Evolutionary conservation across 2,888 invertebrate genomes (phyloP), one percentile per base, ranked within the genome.

Genomic region (Pterostichus niger): DNA sequence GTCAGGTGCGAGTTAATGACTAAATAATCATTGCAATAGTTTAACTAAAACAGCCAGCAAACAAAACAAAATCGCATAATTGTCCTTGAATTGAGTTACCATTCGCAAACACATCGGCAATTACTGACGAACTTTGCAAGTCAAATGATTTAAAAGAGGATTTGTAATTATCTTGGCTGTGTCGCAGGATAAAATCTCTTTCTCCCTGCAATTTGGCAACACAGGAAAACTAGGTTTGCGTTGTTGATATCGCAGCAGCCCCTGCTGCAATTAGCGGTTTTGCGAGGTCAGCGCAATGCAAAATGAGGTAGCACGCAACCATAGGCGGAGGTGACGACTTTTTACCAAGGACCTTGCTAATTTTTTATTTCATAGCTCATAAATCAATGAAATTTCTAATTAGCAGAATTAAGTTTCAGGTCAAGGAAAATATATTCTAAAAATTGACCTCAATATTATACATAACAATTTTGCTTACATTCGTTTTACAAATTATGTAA

Each of bases 261-360:
- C n/a, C 35, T 31, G 15, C 59, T 59, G 78, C 78, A 79, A 79
- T 79, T 79, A 79, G 78, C 46, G 79, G 59, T 61, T 64, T 44
- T 68, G 33, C 54, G 64, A 80, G 68, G 80, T 80, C 68, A 80
- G 68, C 52, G 40, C 52, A 10, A 40, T 46, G 64, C 40, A 64
- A 56, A 64, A 64, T 35, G 40, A 59, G 40, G 13, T 64, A 13
- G 40, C 68, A 40, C 44, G 68, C 68, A 13, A 71, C 9, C 40
- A 56, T 10, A 1, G 17, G 17, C 15, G 49, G 49, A 40, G 64
- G 64, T 13, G 64, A 59, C 59, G 59, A 59, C 5, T 59, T 64
- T 35, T 64, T 64, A 33, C 6, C 40, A 31, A 59, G 17, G 59
- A 17, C 10, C 59, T 13, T 64, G 33, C 33, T 64, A 64, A 64